Evolutionary conservation across 2,113 vertebrate species (phyloP), one percentile per base, ranked within the genome.

Genomic region (Vanacampus margaritifer): DNA sequence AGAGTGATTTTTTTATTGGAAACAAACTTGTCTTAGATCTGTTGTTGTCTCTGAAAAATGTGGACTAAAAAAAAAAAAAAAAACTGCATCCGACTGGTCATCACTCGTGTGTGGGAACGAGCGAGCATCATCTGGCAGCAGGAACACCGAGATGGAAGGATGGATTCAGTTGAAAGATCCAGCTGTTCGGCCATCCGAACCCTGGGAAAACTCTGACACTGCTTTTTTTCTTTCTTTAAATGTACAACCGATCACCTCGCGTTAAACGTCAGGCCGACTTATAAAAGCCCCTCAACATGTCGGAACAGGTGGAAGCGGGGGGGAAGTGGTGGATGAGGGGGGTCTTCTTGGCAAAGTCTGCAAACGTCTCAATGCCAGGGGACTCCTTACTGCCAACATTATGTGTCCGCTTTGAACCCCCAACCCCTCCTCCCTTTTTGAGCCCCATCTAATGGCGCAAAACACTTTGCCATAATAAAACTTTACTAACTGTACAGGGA

Each of bases 121-220:
- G 71, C 75, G 53, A 66, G 71, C 79, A 64, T n/a, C 68, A 65
- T 64, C 73, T 82, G 63, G 45, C 68, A 72, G 73, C 65, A 78
- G 65, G 53, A 77, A 60, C 61, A 60, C 62, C 61, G 62, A 71
- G 69, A 76, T 61, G 79, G 86, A 86, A 64, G 73, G 75, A 78
- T 65, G 61, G 74, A 84, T 83, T 66, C 74, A 72, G 67, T 85
- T 83, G 86, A 88, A 83, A 77, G 81, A 81, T 75, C 82, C 94
- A 95, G 93, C 94, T 95, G 94, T 80, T 89, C 68, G 82, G 78
- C 81, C 84, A 86, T 67, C 71, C 62, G 53, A 87, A 86, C 89
- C 94, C 91, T 91, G 89, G 93, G 95, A 95, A 62, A 95, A 94
- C 85, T 86, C 17, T 48, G 68, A 76, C 13, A 4, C 23, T 62